These are phyloP conservation scores for Ceriagrion tenellum DNA, from an alignment of 2,888 invertebrate genomes.

Conservation along the genomic window DNA sequence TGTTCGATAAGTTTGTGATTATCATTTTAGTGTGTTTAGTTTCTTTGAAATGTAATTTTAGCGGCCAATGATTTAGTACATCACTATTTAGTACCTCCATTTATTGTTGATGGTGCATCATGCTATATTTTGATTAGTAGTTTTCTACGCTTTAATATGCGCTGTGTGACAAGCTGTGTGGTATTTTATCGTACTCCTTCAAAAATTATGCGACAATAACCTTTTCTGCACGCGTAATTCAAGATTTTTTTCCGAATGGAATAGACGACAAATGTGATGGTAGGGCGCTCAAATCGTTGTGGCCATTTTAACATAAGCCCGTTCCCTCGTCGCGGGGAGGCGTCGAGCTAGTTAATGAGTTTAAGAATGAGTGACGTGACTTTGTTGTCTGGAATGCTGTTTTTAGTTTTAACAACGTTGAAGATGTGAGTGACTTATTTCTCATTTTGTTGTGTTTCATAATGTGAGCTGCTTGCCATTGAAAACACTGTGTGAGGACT, in stretches of 20 bases:
- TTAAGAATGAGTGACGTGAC: slow-evolving; percentile 40
- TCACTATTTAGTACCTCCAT: background rate
- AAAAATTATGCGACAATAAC: background rate
- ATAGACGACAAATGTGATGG: background rate
- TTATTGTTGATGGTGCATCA: background rate
- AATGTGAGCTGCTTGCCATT: background rate
- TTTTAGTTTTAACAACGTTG: background rate
- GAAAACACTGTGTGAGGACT: background rate
- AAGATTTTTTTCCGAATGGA: background rate
- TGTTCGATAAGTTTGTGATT: background rate
- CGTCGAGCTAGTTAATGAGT: slow-evolving; percentile 53
- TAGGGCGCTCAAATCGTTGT: slow-evolving; percentile 64
- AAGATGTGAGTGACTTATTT: slow-evolving; percentile 37
- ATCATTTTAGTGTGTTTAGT: background rate
- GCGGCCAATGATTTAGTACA: background rate
- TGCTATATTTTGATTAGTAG: background rate
- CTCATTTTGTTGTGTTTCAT: background rate
- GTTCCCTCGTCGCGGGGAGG: slow-evolving; percentile 51
- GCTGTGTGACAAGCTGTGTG: background rate
- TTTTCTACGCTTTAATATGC: background rate
- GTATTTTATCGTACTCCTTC: background rate
- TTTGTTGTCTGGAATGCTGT: background rate
- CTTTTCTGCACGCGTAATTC: background rate
- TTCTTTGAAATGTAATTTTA: background rate
- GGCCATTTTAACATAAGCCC: slow-evolving; percentile 58